Conservation (phyloP, 2,113 vertebrate species). For the Indicator indicator region DNA sequence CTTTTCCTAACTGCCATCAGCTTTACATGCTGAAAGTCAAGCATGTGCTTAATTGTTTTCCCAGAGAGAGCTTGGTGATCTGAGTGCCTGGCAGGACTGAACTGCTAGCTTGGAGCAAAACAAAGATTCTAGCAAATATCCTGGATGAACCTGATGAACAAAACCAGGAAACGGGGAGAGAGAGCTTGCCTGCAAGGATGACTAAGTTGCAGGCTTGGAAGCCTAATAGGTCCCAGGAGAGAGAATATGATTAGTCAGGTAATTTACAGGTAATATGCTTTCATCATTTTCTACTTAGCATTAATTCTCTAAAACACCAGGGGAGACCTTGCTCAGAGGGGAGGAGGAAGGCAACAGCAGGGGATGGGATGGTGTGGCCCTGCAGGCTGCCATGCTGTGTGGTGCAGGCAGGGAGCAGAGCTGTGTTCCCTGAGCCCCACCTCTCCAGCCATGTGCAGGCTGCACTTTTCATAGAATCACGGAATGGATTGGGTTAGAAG, state of each 20-base stretch:
- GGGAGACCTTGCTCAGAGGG: not conserved
- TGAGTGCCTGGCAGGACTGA: not conserved
- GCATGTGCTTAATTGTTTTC: constrained; percentile 12
- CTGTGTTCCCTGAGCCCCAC: not conserved
- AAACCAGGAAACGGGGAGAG: not conserved
- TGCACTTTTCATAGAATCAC: not conserved
- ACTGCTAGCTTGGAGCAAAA: constrained; percentile 34
- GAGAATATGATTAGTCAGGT: constrained; percentile 47
- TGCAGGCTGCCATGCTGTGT: not conserved
- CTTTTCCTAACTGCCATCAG: constrained; percentile 1
- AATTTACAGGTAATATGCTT: constrained; percentile 51
- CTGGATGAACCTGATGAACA: constrained; percentile 41
- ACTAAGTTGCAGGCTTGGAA: not conserved
- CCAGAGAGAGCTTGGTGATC: not conserved
- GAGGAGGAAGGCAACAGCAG: rapidly evolving
- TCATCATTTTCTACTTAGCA: constrained; percentile 44
- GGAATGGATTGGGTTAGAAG: not conserved
- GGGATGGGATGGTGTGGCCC: no score
- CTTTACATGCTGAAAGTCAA: not conserved
- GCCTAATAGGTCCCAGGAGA: not conserved
- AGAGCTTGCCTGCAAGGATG: constrained; percentile 36
- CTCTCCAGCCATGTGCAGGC: not conserved
- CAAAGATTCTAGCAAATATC: not conserved
- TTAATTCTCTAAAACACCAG: not conserved
- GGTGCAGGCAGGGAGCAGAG: not conserved